Evolutionary conservation across 2,113 vertebrate species (phyloP), one percentile per base, ranked within the genome.

Genomic region (Larimichthys polyactis): DNA sequence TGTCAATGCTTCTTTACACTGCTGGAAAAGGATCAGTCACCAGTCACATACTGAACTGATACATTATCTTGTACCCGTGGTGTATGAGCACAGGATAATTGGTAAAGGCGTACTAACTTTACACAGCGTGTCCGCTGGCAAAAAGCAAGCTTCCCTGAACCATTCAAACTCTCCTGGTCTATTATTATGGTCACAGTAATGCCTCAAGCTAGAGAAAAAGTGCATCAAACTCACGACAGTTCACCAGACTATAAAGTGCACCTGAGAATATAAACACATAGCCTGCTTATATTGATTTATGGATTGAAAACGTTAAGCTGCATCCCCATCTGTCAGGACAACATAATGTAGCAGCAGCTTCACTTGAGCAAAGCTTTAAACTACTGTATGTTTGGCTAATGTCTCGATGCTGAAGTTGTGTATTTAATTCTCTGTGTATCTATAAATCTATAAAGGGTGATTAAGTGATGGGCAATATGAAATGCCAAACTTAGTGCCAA

Each of bases 121-220:
- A 67, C 54, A 78, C 36, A 40, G 36, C 11, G 3, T 14, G 12
- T 46, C 12, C 3, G 2, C 44, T 46, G 44, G 44, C 44, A 11
- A 46, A 46, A 46, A 46, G 8, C 24, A 7, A 67, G 43, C 14
- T 63, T 75, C 43, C 44, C 52, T 60, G 55, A 77, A 68, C 44
- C 44, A 51, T 54, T 32, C 48, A 7, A 78, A 49, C 5, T 48
- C 16, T 16, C 14, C 20, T 75, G 51, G 60, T 67, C 27, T 62
- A 27, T 49, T 51, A 32, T 44, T 60, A 0, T 71, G 43, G 14
- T 51, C 76, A 12, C 27, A 71, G 40, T 40, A 6, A 24, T 75
- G 71, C 8, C 20, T 46, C 44, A 12, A 14, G 36, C 36, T 2
- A 40, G 36, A 40, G 16, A 27, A 32, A 40, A 77, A 36, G 4